phyloP scores from a whole-genome alignment of 2,113 vertebrate genomes.

The Camelus dromedarius region DNA sequence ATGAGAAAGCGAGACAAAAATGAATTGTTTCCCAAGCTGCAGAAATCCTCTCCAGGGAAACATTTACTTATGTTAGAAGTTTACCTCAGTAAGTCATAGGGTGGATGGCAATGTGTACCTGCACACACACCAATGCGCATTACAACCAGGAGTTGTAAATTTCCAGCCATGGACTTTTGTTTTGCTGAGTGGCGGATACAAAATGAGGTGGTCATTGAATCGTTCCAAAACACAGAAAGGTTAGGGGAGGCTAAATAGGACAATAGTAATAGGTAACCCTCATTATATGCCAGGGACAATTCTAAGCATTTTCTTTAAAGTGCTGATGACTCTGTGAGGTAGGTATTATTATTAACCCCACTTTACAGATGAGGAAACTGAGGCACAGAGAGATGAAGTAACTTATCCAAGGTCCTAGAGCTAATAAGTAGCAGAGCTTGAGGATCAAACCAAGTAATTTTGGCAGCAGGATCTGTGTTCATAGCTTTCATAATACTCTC shows the following conservation, averaged over 20 bases:
- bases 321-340: background rate
- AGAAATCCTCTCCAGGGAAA: background rate
- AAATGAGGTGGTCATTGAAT: background rate
- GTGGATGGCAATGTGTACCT: background rate
- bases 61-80: background rate
- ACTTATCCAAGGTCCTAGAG: background rate
- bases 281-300: rapidly evolving
- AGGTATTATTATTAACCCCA: background rate
- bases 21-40: background rate
- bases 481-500: rapidly evolving
- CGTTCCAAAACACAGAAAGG: background rate
- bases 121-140: background rate
- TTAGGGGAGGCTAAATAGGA: background rate
- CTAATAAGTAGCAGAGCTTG: background rate
- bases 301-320: background rate
- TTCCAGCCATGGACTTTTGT: background rate
- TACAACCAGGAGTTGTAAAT: background rate
- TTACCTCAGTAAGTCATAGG: background rate
- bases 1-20: background rate
- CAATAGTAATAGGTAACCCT: background rate
- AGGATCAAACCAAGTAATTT: background rate
- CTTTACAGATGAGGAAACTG: background rate
- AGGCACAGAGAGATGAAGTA: background rate
- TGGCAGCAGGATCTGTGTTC: background rate
- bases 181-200: background rate